A percentile compares a stretch with the other conserved stretches of the same genome.
Evolutionary conservation across 2,113 vertebrate species (phyloP).

Genomic region (Sphaerodactylus townsendi): DNA sequence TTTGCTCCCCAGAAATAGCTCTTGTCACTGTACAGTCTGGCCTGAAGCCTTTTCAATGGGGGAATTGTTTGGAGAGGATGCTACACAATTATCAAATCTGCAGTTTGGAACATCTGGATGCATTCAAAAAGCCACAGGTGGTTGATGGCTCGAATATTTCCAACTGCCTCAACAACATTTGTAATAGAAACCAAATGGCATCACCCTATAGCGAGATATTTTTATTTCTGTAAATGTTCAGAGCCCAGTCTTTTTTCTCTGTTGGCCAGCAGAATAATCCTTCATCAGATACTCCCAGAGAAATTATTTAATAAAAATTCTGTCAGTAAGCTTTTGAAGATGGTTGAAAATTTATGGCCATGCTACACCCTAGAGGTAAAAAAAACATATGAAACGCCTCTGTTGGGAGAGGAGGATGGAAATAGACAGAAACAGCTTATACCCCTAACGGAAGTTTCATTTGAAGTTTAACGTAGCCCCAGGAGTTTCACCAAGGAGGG

Average conservation of each 20-base stretch:
- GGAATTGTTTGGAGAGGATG: background rate
- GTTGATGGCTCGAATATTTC: background rate
- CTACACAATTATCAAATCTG: background rate
- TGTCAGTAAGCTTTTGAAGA: background rate
- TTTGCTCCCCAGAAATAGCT: background rate
- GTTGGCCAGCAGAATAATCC: background rate
- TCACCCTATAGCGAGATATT: background rate
- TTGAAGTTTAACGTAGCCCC: background rate
- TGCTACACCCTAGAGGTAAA: background rate
- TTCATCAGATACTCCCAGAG: background rate
- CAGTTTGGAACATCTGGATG: conserved; percentile 11
- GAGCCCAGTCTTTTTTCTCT: background rate
- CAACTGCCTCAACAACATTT: background rate
- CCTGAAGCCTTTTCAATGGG: background rate
- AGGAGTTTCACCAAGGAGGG: background rate
- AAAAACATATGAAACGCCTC: background rate
- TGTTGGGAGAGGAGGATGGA: background rate
- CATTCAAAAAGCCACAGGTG: background rate
- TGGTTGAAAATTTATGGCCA: background rate
- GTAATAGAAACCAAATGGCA: conserved; percentile 18
- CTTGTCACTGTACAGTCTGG: background rate
- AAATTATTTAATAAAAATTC: background rate
- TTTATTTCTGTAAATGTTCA: background rate
- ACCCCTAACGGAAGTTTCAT: background rate
- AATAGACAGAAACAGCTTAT: background rate